Base-by-base conservation (phyloP, 2,113 vertebrate genomes). In the Gymnogyps californianus region DNA sequence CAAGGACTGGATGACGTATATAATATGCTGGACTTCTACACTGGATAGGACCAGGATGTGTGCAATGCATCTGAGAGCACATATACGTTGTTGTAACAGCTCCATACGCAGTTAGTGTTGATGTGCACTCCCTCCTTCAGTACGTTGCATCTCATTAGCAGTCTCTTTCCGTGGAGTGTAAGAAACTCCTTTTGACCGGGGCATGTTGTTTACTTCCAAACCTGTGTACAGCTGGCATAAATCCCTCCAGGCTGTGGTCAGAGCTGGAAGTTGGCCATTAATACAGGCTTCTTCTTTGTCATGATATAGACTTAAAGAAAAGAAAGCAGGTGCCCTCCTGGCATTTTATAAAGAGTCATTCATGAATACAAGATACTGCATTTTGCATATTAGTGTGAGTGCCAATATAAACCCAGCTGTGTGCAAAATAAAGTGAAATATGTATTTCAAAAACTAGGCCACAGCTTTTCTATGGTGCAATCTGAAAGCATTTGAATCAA, bases 291-390 rank as follows among this genome's bases (percentile, higher is more conserved):
- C 98, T 98, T 98, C 98, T 99, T 98, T 98, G 98, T 98, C 95
- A 97, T 97, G 97, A 93, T 98, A 98, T 96, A 98, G 98, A 98
- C 98, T 98, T 98, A 97, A 98, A 98, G 98, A 98, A 98, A 98
- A 98, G 98, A 98, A 98, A 98, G 98, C 98, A 98, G 98, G 98
- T 98, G 98, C 98, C 98, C 98, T 98, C 94, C 98, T 98, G 98
- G 98, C 98, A 98, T 98, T 97, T 98, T 98, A 97, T 98, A 98
- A 98, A 97, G 97, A 98, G 98, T 98, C 98, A 98, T 98, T 98
- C 98, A 98, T 98, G 98, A 98, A 98, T 98, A 98, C 98, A 98
- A 98, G 99, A 98, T 96, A 96, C 74, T 49, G 93, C 95, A 95
- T 97, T 98, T 98, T 98, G 98, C 98, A 98, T 98, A 96, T 98